These are phyloP conservation scores for Prunella strophiata DNA, from an alignment of 2,797 vertebrate genomes.

Conservation along the genomic window DNA sequence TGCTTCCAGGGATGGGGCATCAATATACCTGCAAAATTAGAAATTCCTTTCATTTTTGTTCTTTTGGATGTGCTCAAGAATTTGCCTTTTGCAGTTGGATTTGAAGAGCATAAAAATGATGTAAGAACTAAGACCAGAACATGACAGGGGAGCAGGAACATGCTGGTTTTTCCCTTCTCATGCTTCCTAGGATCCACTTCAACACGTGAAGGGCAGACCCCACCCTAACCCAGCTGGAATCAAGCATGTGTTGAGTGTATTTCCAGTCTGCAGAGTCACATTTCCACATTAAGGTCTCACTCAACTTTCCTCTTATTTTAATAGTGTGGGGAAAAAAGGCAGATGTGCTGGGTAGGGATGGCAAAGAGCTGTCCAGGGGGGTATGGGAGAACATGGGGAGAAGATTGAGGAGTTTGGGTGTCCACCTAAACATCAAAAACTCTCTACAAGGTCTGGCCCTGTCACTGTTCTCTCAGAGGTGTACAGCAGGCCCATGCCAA, in stretches of 20 bases:
- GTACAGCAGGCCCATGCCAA: accelerated
- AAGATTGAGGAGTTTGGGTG: not conserved
- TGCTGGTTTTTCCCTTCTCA: not conserved
- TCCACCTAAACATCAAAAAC: not conserved
- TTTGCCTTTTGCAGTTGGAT: not conserved
- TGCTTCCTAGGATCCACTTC: not conserved
- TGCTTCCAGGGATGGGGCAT: not conserved
- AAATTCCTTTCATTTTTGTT: not conserved
- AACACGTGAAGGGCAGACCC: not conserved
- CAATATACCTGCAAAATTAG: not conserved
- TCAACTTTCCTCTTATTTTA: not conserved
- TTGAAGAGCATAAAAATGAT: not conserved
- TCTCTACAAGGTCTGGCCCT: not conserved
- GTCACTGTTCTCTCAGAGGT: not conserved
- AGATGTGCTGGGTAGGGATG: not conserved
- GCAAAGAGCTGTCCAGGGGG: not conserved
- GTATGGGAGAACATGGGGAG: not conserved
- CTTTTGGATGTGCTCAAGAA: not conserved
- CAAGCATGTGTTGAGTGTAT: not conserved
- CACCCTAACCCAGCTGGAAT: not conserved
- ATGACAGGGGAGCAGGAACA: not conserved
- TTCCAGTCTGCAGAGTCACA: not conserved
- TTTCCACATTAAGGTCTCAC: not conserved
- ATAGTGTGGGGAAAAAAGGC: not conserved
- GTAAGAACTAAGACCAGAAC: not conserved